Evolutionary conservation across 2,113 vertebrate species (phyloP).

Genomic region (Mus spicilegus): DNA sequence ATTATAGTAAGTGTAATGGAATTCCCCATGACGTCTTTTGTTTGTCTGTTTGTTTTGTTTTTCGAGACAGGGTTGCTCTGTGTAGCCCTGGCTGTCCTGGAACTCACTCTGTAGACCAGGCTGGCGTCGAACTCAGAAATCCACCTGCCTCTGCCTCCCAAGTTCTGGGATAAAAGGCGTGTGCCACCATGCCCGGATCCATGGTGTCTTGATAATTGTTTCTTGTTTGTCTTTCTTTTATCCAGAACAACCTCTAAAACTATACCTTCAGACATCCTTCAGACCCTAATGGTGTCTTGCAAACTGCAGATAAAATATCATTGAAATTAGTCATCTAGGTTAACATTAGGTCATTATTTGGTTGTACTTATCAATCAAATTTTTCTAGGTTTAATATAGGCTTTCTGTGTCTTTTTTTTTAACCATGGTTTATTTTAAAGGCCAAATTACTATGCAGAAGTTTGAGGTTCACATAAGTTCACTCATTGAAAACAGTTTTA

Average conservation of each 20-base stretch:
- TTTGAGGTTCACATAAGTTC: not conserved
- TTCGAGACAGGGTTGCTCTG: too few species aligned
- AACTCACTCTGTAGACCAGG: too few species aligned
- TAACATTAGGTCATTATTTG: slow-evolving; percentile 40
- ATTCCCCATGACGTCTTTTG: not conserved
- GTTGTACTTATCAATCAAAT: not conserved
- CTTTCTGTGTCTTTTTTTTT: not conserved
- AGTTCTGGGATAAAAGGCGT: too few species aligned
- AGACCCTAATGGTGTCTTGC: not conserved
- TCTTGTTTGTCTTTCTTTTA: not conserved
- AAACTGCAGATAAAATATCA: slow-evolving; percentile 33
- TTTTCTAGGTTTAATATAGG: not conserved
- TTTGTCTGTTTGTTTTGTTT: too few species aligned
- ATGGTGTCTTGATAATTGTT: slow-evolving; percentile 1
- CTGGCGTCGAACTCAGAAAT: too few species aligned
- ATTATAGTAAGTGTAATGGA: not conserved
- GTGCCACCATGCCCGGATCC: too few species aligned
- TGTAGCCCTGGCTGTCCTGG: too few species aligned
- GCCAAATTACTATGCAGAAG: slow-evolving; percentile 35
- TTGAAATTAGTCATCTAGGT: slow-evolving; percentile 56
- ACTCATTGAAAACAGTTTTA: not conserved
- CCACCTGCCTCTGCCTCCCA: too few species aligned
- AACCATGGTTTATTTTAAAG: slow-evolving; percentile 32
- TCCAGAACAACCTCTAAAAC: not conserved
- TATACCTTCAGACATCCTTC: not conserved